Evolutionary conservation across 2,888 invertebrate genomes (phyloP).

Genomic region (Anarsia innoxiella): DNA sequence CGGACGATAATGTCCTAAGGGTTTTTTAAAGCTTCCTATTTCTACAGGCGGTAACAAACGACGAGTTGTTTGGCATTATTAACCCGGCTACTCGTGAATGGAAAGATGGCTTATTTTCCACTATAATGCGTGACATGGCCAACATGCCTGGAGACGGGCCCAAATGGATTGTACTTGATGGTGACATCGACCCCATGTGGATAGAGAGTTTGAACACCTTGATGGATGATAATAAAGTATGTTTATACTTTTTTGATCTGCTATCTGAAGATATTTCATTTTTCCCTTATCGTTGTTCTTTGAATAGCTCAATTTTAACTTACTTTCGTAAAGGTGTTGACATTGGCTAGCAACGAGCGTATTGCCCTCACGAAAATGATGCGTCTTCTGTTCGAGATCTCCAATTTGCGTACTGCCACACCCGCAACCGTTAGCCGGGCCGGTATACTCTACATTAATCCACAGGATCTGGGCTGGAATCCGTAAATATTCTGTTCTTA

Average conservation of each 20-base stretch:
- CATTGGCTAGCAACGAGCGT: constrained; percentile 94
- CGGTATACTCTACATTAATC: constrained; percentile 95
- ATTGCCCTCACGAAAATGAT: constrained; percentile 92
- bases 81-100: constrained; percentile 95
- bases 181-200: constrained; percentile 99
- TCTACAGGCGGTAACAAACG: constrained; percentile 92
- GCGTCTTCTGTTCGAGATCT: constrained; percentile 95
- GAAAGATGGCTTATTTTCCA: constrained; percentile 93
- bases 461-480: constrained; percentile 95
- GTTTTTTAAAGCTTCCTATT: too few species aligned
- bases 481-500: constrained; percentile 80
- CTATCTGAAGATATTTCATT: too few species aligned
- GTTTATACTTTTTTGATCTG: background rate
- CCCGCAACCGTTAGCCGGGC: constrained; percentile 97
- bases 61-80: constrained; percentile 95
- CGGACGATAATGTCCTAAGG: too few species aligned
- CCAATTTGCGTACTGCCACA: constrained; percentile 91
- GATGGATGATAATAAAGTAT: constrained; percentile 97
- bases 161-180: constrained; percentile 97
- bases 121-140: constrained; percentile 94
- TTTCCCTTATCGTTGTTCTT: too few species aligned
- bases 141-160: constrained; percentile 89
- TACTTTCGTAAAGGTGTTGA: too few species aligned
- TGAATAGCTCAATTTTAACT: too few species aligned
- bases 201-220: constrained; percentile 97